These are phyloP conservation scores for Nematolebias whitei DNA, from an alignment of 2,113 vertebrate genomes.

Conservation along the genomic window DNA sequence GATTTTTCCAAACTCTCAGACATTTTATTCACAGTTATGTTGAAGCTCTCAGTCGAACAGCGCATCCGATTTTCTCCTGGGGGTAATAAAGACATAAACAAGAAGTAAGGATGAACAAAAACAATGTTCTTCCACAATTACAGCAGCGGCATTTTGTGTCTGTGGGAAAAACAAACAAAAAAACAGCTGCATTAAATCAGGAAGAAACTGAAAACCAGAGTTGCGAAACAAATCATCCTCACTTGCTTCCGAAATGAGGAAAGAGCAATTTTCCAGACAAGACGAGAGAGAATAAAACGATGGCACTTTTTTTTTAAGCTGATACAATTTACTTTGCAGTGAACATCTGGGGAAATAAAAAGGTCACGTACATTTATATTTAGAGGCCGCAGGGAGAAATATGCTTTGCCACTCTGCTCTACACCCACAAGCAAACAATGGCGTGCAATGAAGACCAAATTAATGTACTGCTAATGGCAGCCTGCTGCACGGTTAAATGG, in stretches of 20 bases:
- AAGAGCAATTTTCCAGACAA: conserved; percentile 42
- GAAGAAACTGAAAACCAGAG: conserved; percentile 24
- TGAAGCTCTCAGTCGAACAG: conserved; percentile 8
- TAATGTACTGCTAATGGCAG: conserved; percentile 59
- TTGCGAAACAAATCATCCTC: conserved; percentile 36
- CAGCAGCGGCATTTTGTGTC: conserved; percentile 5
- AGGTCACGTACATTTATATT: conserved; percentile 74
- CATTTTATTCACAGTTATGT: too few species aligned
- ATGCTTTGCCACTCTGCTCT: conserved; percentile 34
- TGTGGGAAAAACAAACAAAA: neutral
- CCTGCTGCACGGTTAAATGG: conserved; percentile 36
- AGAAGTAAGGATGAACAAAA: neutral
- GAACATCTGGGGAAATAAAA: conserved; percentile 76
- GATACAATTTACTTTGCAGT: conserved; percentile 64
- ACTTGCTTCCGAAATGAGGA: conserved; percentile 54
- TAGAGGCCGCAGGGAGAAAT: conserved; percentile 60
- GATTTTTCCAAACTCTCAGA: too few species aligned
- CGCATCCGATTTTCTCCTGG: conserved; percentile 13
- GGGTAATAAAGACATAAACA: conserved; percentile 32
- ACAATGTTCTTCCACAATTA: conserved; percentile 12
- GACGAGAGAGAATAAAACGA: conserved; percentile 58
- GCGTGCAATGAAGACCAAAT: conserved; percentile 25
- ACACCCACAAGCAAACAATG: conserved; percentile 47
- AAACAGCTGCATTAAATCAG: neutral
- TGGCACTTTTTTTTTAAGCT: conserved; percentile 37